Base-by-base conservation (phyloP, 2,888 invertebrate genomes). In the Micoletzkya japonica region DNA sequence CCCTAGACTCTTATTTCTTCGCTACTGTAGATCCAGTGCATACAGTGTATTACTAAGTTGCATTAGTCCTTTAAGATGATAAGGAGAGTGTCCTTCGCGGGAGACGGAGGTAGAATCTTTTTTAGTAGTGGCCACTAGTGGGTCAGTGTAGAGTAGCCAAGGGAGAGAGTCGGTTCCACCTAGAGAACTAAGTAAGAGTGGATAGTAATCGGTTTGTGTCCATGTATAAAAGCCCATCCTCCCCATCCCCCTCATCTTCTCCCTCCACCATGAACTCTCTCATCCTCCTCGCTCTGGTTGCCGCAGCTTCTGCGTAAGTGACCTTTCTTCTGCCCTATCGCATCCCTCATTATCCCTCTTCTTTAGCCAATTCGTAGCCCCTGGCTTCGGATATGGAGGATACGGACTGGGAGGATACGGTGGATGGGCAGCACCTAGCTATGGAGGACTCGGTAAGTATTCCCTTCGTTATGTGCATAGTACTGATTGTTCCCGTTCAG, bases 381-480 rank as follows among this genome's bases (percentile, higher is more conserved):
- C 34, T 17, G 52, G 52, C 26, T 52, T 34, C 64, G 52, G 26
- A 2, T 30, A 26, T n/a, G 24, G 24, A 24, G 44, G 30, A 26
- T 54, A 54, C 54, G 63, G 63, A 49, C 26, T n/a, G 32, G 17
- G n/a, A 49, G 64, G 64, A 52, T 64, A 24, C 64, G 44, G 54
- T 30, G 54, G 54, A 49, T 50, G 32, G 52, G 24, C 34, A 50
- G 56, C n/a, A 26, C 30, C 24, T 30, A 28, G 28, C 32, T 64
- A 64, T 54, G 64, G 64, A 64, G 64, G 64, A 64, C 54, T 52
- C 37, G 64, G 64, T n/a, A 54, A 44, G 44, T 44, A 20, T 44
- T 44, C 44, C 20, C 20, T 44, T 44, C 24, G 54, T 54, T 24
- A n/a, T n/a, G n/a, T n/a, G n/a, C n/a, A n/a, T n/a, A n/a, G n/a